Percentiles rank a stretch among this genome's conserved stretches.
These are phyloP conservation scores for Limanda limanda DNA, from an alignment of 2,113 vertebrate species.

Conservation along the genomic window DNA sequence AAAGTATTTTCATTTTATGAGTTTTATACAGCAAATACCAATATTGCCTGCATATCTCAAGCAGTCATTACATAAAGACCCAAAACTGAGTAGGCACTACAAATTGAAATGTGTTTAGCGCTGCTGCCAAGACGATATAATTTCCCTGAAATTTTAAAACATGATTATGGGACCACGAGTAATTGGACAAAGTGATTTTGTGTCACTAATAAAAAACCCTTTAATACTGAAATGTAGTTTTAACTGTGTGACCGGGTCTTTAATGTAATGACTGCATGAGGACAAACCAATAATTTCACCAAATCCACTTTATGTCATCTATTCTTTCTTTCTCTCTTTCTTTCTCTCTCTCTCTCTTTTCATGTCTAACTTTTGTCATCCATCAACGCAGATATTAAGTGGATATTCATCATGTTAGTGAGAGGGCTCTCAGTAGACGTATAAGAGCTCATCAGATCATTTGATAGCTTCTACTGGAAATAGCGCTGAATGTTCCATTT, in stretches of 20 bases:
- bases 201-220: neutral
- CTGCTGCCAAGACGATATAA: constrained; percentile 1
- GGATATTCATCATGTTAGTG: constrained; percentile 65
- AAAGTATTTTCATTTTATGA: constrained; percentile 76
- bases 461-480: constrained; percentile 44
- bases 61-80: constrained; percentile 68
- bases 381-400: constrained; percentile 67
- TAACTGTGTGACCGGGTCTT: constrained; percentile 41
- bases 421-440: constrained; percentile 59
- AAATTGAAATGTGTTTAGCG: neutral
- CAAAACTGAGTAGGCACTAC: constrained; percentile 16
- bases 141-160: neutral
- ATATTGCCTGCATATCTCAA: constrained; percentile 55
- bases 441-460: constrained; percentile 59
- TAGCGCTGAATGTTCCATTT: constrained; percentile 41
- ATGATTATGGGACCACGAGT: neutral
- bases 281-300: constrained; percentile 61
- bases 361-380: constrained; percentile 64
- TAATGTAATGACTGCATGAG: constrained; percentile 63
- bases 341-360: constrained; percentile 34
- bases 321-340: constrained; percentile 36
- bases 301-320: constrained; percentile 44
- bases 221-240: neutral
- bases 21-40: constrained; percentile 60
- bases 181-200: neutral